phyloP scores from a whole-genome alignment of 2,113 vertebrate species.

The Scytalopus superciliaris region DNA sequence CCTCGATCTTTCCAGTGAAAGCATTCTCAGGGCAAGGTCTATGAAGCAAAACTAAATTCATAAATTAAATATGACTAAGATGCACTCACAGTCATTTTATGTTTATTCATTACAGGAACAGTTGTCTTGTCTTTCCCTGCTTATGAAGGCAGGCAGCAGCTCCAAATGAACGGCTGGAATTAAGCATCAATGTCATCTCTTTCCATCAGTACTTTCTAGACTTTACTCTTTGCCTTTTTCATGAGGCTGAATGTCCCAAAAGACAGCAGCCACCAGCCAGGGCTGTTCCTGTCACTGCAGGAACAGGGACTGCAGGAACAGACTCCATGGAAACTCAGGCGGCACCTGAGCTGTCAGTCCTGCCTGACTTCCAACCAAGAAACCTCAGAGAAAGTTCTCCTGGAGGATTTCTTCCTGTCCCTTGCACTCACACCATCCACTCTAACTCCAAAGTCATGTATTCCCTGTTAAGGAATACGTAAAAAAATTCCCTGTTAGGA shows the following conservation, averaged over 20 bases:
- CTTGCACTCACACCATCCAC: neutral
- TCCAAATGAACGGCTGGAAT: neutral
- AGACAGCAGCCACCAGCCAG: neutral
- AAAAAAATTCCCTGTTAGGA: neutral
- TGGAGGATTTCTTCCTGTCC: neutral
- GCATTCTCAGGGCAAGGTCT: slow-evolving; percentile 16
- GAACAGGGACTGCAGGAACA: neutral
- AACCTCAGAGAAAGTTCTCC: neutral
- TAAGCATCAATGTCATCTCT: neutral
- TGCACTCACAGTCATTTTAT: slow-evolving; percentile 22
- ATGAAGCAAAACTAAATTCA: slow-evolving; percentile 55
- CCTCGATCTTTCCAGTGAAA: slow-evolving; percentile 3
- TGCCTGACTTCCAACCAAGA: neutral
- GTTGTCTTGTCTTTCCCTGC: slow-evolving; percentile 15
- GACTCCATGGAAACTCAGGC: neutral
- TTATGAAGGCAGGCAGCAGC: slow-evolving; percentile 23
- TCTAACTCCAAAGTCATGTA: accelerated
- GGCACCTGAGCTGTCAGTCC: neutral
- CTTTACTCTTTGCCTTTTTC: neutral
- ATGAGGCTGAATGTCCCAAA: neutral
- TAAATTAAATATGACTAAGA: slow-evolving; percentile 62
- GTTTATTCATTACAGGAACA: slow-evolving; percentile 62
- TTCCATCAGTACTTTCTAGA: neutral
- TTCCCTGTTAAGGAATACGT: too few species aligned
- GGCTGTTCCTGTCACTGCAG: neutral